Conservation (phyloP, 2,888 invertebrate genomes). For the Nomada fucata region DNA sequence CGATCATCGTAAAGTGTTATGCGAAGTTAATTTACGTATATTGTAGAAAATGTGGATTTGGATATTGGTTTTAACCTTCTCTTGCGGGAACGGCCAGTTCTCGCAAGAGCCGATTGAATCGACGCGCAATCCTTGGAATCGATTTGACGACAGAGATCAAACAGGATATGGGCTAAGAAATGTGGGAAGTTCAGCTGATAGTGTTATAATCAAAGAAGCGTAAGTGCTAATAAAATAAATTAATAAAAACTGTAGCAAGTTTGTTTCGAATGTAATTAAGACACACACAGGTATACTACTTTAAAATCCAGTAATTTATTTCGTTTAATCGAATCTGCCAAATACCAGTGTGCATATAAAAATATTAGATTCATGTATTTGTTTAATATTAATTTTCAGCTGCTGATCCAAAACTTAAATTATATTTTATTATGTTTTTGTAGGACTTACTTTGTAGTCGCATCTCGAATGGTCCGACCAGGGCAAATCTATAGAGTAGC, state of each 20-base stretch:
- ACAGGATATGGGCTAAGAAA: slow-evolving; percentile 56
- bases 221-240: slow-evolving; percentile 64
- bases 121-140: slow-evolving; percentile 73
- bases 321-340: too few species aligned
- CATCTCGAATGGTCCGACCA: slow-evolving; percentile 95
- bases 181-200: slow-evolving; percentile 61
- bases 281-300: too few species aligned
- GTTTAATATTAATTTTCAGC: not conserved
- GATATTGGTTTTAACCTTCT: slow-evolving; percentile 70
- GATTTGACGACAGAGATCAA: slow-evolving; percentile 73
- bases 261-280: not conserved
- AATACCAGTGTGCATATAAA: too few species aligned
- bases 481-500: slow-evolving; percentile 95
- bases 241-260: not conserved
- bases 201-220: slow-evolving; percentile 80
- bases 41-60: slow-evolving; percentile 74
- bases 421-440: slow-evolving; percentile 70
- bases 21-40: not conserved
- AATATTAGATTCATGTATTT: too few species aligned
- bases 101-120: slow-evolving; percentile 68
- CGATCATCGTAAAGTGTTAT: not conserved
- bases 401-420: not conserved
- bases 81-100: slow-evolving; percentile 66
- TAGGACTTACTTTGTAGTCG: slow-evolving; percentile 96
- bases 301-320: not conserved